Conservation (phyloP, 1,140 invertebrate genomes). For the Hyles euphorbiae region DNA sequence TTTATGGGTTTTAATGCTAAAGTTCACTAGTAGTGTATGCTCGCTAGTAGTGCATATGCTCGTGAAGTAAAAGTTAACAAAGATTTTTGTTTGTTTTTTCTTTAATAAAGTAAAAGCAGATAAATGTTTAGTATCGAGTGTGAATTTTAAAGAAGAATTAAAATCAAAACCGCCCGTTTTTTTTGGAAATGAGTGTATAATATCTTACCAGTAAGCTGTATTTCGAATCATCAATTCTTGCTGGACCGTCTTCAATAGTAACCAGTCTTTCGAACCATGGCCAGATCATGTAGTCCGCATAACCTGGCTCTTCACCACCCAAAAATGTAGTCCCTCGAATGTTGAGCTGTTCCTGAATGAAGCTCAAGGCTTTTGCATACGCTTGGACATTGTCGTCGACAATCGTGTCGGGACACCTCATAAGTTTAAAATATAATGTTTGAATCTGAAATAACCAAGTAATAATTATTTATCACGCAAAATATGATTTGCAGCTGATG, state of each 20-base stretch:
- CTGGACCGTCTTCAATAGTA: constrained; percentile 1
- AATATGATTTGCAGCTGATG: too few relatives aligned
- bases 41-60: too few relatives aligned
- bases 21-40: too few relatives aligned
- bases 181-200: background rate
- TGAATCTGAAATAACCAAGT: constrained; percentile 34
- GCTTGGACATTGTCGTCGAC: constrained; percentile 31
- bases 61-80: too few relatives aligned
- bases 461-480: background rate
- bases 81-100: too few relatives aligned
- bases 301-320: constrained; percentile 81
- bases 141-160: too few relatives aligned
- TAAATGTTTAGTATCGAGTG: too few relatives aligned
- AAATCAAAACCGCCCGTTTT: too few relatives aligned
- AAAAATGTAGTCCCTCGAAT: constrained; percentile 80
- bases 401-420: constrained; percentile 33
- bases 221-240: constrained; percentile 11
- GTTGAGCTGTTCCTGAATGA: constrained; percentile 59
- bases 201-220: constrained; percentile 6
- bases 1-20: too few relatives aligned
- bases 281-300: constrained; percentile 93
- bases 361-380: constrained; percentile 32
- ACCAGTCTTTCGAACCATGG: constrained; percentile 85
- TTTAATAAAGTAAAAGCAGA: too few relatives aligned
- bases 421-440: constrained; percentile 31